These are phyloP conservation scores for Ostrea edulis DNA, from an alignment of 1,140 invertebrate species.

Conservation along the genomic window DNA sequence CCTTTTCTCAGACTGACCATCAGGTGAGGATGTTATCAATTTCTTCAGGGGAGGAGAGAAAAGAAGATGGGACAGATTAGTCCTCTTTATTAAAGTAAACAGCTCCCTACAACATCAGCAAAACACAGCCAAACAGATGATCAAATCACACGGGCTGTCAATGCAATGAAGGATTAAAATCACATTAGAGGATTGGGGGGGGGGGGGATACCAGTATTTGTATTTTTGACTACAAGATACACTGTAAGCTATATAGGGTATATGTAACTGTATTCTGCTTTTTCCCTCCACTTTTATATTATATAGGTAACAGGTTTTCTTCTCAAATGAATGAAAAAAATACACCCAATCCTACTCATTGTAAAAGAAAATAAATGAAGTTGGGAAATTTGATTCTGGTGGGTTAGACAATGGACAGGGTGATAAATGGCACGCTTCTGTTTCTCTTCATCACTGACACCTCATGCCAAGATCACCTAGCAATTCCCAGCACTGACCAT, in stretches of 20 bases:
- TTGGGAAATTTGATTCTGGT: neutral
- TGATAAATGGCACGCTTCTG: conserved; percentile 1
- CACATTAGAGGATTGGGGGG: no score
- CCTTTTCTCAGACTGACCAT: conserved; percentile 9
- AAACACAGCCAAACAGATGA: neutral
- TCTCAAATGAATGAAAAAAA: no score
- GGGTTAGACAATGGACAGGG: neutral
- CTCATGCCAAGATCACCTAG: neutral
- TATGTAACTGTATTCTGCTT: neutral
- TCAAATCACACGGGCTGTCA: neutral
- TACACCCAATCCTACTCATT: no score
- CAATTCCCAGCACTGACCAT: neutral
- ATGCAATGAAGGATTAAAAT: neutral
- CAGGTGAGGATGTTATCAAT: conserved; percentile 11
- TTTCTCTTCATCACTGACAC: conserved; percentile 29
- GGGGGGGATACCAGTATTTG: no score
- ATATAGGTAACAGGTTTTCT: no score
- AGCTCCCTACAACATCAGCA: neutral
- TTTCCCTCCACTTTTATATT: neutral
- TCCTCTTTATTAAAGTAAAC: neutral
- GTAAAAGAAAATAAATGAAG: neutral
- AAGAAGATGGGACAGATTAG: neutral
- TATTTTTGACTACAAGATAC: neutral
- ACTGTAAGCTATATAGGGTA: neutral
- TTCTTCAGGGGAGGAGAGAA: neutral